Percentiles rank a stretch among this genome's conserved stretches.
phyloP scores from a whole-genome alignment of 1,140 invertebrate species.

The Drosophila ironensis region DNA sequence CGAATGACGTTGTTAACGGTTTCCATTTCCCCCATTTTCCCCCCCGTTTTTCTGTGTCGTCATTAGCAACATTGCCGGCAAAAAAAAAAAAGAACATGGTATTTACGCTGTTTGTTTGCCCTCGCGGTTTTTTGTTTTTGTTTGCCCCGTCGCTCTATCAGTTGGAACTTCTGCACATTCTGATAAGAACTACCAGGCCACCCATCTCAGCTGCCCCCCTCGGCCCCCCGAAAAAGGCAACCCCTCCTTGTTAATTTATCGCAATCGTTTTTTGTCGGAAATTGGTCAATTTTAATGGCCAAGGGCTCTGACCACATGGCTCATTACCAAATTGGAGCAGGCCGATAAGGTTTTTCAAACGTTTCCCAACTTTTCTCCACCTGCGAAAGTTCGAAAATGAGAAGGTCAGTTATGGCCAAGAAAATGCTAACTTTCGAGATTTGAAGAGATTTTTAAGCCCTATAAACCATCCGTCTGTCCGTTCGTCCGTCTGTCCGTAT shows the following conservation, averaged over 20 bases:
- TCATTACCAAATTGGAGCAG: slow-evolving; percentile 39
- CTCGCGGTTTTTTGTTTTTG: slow-evolving; percentile 44
- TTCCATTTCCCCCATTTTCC: slow-evolving; percentile 41
- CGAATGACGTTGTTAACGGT: slow-evolving; percentile 69
- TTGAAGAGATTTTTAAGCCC: too few relatives aligned
- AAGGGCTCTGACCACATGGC: slow-evolving; percentile 35
- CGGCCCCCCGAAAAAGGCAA: background rate
- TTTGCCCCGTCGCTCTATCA: slow-evolving; percentile 33
- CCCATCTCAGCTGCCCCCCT: background rate
- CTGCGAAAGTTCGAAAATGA: background rate
- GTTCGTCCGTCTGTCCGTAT: too few relatives aligned
- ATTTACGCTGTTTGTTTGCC: slow-evolving; percentile 62
- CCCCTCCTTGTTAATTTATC: slow-evolving; percentile 26
- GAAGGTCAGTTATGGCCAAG: slow-evolving; percentile 17
- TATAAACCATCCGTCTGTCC: too few relatives aligned
- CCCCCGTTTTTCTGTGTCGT: slow-evolving; percentile 44
- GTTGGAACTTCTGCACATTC: slow-evolving; percentile 45
- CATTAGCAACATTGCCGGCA: slow-evolving; percentile 58
- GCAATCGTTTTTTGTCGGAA: slow-evolving; percentile 20
- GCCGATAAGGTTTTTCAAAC: background rate
- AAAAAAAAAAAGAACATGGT: slow-evolving; percentile 31
- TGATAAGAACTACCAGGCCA: slow-evolving; percentile 40
- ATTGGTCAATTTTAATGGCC: slow-evolving; percentile 38
- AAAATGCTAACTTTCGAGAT: too few relatives aligned
- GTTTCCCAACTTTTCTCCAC: background rate